phyloP scores from a whole-genome alignment of 1,140 invertebrate species.

The Drosophila ercepeae region DNA sequence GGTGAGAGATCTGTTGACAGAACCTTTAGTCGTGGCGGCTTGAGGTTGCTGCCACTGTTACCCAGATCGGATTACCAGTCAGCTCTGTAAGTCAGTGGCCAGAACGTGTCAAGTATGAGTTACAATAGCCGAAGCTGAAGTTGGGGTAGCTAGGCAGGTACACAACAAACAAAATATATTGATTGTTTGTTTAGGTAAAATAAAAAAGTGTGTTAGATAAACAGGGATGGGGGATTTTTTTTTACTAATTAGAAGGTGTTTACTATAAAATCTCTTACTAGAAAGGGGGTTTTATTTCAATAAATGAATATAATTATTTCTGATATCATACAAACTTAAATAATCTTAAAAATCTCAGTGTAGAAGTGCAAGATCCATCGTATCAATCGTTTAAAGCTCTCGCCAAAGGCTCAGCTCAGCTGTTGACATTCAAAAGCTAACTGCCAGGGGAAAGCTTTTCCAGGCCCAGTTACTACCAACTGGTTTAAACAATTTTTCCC shows the following conservation, averaged over 20 bases:
- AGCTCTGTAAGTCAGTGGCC: conserved; percentile 30
- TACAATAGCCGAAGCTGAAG: conserved; percentile 16
- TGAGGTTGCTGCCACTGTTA: conserved; percentile 25
- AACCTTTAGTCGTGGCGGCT: conserved; percentile 29
- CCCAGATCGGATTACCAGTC: conserved; percentile 18
- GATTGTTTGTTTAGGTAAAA: background rate
- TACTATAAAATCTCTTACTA: too few relatives aligned
- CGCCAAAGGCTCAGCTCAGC: conserved; percentile 18
- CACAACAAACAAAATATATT: background rate
- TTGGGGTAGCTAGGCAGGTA: background rate
- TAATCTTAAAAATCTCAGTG: conserved; percentile 6
- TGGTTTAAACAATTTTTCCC: conserved; percentile 38
- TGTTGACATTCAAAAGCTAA: conserved; percentile 25
- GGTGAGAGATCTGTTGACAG: conserved; percentile 15
- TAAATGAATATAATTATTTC: too few relatives aligned
- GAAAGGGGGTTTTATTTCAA: too few relatives aligned
- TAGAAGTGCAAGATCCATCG: background rate
- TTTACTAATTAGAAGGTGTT: background rate
- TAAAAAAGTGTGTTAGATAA: background rate
- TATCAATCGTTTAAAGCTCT: conserved; percentile 26
- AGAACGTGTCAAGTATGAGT: conserved; percentile 40
- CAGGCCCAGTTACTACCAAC: conserved; percentile 32
- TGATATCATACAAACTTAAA: too few relatives aligned
- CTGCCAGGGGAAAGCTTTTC: conserved; percentile 9
- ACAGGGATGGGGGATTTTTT: background rate